A percentile compares a stretch with the other conserved stretches of the same genome.
These are phyloP conservation scores for Cephus spinipes DNA, from an alignment of 2,888 invertebrate species.

Conservation along the genomic window DNA sequence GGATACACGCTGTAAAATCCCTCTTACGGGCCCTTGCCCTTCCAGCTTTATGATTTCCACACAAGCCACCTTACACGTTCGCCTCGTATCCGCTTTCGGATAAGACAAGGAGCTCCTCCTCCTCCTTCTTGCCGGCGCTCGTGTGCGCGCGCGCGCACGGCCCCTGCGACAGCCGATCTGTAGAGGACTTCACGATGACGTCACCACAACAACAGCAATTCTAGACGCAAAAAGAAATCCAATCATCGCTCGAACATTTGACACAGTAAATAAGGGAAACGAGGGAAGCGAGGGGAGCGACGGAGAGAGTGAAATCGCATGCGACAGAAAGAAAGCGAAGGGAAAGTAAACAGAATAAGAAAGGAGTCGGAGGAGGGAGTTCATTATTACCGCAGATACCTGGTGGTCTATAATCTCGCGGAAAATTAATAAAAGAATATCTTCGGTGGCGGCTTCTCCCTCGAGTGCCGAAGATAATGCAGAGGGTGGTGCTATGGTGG, in stretches of 20 bases:
- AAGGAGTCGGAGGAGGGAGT: too few relatives aligned
- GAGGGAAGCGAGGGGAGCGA: too few relatives aligned
- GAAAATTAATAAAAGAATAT: constrained; percentile 6
- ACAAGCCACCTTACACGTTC: constrained; percentile 3
- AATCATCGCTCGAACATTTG: too few relatives aligned
- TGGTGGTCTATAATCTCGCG: background rate
- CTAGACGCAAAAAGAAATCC: too few relatives aligned
- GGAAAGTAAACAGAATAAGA: too few relatives aligned
- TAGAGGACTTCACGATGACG: too few relatives aligned
- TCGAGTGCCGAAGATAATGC: background rate
- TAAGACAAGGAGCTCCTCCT: constrained; percentile 15
- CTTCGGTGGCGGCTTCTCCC: background rate
- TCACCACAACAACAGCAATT: too few relatives aligned
- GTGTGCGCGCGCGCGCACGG: too few relatives aligned
- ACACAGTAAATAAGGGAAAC: too few relatives aligned
- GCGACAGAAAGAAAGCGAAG: too few relatives aligned
- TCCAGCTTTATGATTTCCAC: constrained; percentile 22
- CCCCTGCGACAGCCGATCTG: too few relatives aligned
- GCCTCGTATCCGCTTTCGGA: background rate
- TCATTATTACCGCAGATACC: background rate
- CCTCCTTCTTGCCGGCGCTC: background rate
- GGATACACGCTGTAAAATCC: constrained; percentile 19
- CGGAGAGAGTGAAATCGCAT: too few relatives aligned
- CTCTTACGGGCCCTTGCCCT: constrained; percentile 11
- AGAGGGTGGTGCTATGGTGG: background rate